phyloP scores from a whole-genome alignment of 2,888 invertebrate species.

The Iselma pallidipennis region DNA sequence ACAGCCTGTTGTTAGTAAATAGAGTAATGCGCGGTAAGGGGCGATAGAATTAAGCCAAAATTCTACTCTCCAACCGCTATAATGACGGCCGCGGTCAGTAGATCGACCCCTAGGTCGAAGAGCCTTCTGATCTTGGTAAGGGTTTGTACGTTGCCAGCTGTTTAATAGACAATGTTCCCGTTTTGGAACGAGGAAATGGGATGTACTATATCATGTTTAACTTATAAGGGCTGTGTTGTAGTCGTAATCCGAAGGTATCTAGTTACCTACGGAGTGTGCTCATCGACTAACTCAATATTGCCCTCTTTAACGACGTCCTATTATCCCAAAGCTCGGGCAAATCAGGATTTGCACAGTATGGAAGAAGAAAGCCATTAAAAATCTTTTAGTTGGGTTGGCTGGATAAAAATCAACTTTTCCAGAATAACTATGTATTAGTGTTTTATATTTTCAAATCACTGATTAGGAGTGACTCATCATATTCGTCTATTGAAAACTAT shows the following conservation, averaged over 20 bases:
- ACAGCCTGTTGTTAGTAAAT: conserved; percentile 13
- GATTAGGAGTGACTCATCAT: background rate
- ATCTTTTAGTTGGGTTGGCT: background rate
- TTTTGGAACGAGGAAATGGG: conserved; percentile 9
- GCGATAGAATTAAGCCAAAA: conserved; percentile 32
- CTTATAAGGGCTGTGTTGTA: conserved; percentile 25
- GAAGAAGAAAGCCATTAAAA: background rate
- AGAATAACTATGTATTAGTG: background rate
- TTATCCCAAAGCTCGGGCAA: background rate
- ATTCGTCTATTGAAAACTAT: background rate
- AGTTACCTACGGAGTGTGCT: conserved; percentile 25
- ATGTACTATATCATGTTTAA: conserved; percentile 31
- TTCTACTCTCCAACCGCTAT: conserved; percentile 27
- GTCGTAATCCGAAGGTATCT: conserved; percentile 25
- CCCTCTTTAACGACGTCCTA: background rate
- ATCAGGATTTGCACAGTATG: background rate
- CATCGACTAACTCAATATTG: conserved; percentile 2
- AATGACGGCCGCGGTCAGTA: conserved; percentile 32
- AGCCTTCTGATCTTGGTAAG: conserved; percentile 8
- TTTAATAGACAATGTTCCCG: conserved; percentile 19
- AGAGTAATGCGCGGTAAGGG: conserved; percentile 17
- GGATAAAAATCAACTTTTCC: background rate
- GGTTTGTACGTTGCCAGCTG: conserved; percentile 6
- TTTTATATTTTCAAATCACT: background rate
- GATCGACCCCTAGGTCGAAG: conserved; percentile 25